Conservation (phyloP, 2,888 invertebrate species). For the Epistrophella euchroma region DNA sequence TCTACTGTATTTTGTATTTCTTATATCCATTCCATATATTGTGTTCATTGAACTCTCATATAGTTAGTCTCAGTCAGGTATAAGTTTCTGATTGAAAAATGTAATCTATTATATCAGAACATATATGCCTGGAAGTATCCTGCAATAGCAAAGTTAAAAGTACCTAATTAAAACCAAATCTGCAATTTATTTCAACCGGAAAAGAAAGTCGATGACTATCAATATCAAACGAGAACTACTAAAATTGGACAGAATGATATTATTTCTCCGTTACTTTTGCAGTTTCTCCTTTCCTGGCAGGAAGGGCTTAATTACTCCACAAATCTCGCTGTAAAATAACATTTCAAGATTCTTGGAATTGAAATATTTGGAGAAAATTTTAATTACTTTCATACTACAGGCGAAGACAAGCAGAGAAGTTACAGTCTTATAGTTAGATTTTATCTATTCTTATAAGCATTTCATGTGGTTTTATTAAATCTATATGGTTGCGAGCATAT, state of each 20-base stretch:
- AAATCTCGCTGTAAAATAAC: slow-evolving; percentile 57
- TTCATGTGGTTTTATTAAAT: slow-evolving; percentile 45
- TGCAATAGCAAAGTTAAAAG: slow-evolving; percentile 32
- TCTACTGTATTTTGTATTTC: slow-evolving; percentile 29
- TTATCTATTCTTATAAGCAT: slow-evolving; percentile 7
- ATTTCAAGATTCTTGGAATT: slow-evolving; percentile 47
- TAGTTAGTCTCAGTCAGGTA: neutral
- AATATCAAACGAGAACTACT: slow-evolving; percentile 40
- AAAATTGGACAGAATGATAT: slow-evolving; percentile 50
- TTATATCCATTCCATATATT: slow-evolving; percentile 16
- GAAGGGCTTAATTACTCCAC: slow-evolving; percentile 52
- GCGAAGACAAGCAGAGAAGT: neutral
- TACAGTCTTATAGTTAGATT: neutral
- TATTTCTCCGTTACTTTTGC: slow-evolving; percentile 13
- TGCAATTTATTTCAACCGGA: slow-evolving; percentile 44
- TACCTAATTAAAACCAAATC: slow-evolving; percentile 55
- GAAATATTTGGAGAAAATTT: slow-evolving; percentile 51
- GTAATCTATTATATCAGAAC: neutral
- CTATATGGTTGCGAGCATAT: slow-evolving; percentile 35
- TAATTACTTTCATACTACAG: slow-evolving; percentile 42
- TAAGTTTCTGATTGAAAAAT: slow-evolving; percentile 44
- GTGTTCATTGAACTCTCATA: neutral
- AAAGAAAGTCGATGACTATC: slow-evolving; percentile 41
- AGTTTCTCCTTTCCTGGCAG: slow-evolving; percentile 20
- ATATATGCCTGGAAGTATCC: neutral